These are phyloP conservation scores for Betta splendens DNA, from an alignment of 2,797 vertebrate species.

Conservation along the genomic window DNA sequence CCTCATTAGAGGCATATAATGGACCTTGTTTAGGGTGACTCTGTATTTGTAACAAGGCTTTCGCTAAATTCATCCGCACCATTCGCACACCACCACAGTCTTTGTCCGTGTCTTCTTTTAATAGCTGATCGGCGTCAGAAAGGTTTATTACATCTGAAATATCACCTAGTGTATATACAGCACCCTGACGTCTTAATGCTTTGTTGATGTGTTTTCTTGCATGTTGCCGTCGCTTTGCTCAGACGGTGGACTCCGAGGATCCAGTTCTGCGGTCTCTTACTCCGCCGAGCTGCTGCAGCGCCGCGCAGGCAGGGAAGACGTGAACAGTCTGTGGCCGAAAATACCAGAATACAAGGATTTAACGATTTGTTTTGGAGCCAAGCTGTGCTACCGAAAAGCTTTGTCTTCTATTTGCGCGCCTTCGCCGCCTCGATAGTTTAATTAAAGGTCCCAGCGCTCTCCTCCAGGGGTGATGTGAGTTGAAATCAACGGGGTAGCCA, in stretches of 20 bases:
- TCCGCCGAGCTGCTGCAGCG: conserved; percentile 57
- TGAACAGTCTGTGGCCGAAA: conserved; percentile 21
- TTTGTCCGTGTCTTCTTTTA: not conserved
- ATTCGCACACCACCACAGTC: not conserved
- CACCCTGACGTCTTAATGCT: not conserved
- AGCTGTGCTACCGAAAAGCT: not conserved
- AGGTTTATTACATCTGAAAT: not conserved
- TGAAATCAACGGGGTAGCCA: conserved; percentile 62
- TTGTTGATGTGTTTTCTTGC: conserved; percentile 32
- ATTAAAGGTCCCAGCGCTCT: conserved; percentile 55
- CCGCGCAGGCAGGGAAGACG: conserved; percentile 37
- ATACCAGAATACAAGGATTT: conserved; percentile 27
- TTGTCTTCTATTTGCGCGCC: conserved; percentile 1
- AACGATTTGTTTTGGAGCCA: not conserved
- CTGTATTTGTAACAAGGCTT: not conserved
- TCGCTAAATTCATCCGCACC: not conserved
- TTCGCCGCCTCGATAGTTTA: conserved; percentile 17
- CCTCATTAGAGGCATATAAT: not conserved
- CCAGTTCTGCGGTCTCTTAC: conserved; percentile 49
- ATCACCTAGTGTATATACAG: not conserved
- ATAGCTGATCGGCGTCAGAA: conserved; percentile 10
- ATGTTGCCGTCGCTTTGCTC: conserved; percentile 48
- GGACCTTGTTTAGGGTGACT: not conserved
- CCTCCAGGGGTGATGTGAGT: conserved; percentile 72
- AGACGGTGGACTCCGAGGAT: conserved; percentile 56